Evolutionary conservation across 2,797 vertebrate species (phyloP).

Genomic region (Amblyraja radiata): DNA sequence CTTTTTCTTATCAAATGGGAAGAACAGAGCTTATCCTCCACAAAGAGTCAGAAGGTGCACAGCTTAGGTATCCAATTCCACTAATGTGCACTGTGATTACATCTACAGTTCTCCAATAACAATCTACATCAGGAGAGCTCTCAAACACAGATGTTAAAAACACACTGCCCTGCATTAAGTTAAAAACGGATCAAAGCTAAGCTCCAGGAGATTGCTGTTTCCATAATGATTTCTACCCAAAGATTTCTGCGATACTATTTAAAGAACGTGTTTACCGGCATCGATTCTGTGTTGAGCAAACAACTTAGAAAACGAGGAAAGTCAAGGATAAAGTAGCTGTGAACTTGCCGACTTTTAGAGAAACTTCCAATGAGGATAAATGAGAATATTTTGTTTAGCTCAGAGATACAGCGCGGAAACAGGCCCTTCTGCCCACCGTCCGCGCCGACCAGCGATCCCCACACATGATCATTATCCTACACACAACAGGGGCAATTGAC

Average conservation of each 20-base stretch:
- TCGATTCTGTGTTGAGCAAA: not conserved
- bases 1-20: not conserved
- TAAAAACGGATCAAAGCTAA: constrained; percentile 21
- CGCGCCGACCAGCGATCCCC: no score
- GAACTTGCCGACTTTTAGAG: not conserved
- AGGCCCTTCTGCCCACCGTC: no score
- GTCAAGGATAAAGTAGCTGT: not conserved
- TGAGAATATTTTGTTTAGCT: not conserved
- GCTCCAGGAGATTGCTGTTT: constrained; percentile 2
- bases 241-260: constrained; percentile 27
- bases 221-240: not conserved
- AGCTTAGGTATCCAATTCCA: not conserved
- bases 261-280: constrained; percentile 1
- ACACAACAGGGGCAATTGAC: no score
- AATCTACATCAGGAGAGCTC: constrained; percentile 4
- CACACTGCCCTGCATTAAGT: not conserved
- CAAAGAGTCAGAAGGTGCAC: not conserved
- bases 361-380: not conserved
- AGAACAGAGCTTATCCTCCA: not conserved
- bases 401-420: no score
- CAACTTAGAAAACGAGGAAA: not conserved
- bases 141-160: constrained; percentile 26
- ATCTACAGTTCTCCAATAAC: constrained; percentile 11
- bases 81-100: not conserved
- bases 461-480: no score